These are phyloP conservation scores for Onychorhynchus coronatus DNA, from an alignment of 2,113 vertebrate species.

Conservation along the genomic window DNA sequence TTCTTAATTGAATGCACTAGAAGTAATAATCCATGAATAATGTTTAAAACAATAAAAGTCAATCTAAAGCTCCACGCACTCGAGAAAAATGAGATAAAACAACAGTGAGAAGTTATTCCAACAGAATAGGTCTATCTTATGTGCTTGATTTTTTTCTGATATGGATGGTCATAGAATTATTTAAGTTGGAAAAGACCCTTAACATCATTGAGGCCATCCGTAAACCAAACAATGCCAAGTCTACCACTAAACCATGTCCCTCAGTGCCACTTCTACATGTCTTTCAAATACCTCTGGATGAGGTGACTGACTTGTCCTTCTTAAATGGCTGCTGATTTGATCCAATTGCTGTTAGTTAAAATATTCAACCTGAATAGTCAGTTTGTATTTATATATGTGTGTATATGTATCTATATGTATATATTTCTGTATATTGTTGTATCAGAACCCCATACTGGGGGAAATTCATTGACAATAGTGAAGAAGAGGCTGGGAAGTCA, in stretches of 20 bases:
- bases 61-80: not conserved
- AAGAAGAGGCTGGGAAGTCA: not conserved
- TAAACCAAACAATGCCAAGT: not conserved
- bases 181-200: not conserved
- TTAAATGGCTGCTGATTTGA: not conserved
- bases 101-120: not conserved
- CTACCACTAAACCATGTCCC: not conserved
- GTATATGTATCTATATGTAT: not conserved
- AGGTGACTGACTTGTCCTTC: not conserved
- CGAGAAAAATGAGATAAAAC: not conserved
- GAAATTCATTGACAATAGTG: not conserved
- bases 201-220: not conserved
- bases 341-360: not conserved
- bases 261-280: accelerated
- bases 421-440: not conserved
- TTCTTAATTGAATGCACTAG: not conserved
- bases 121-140: not conserved
- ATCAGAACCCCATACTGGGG: not conserved
- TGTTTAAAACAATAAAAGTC: not conserved
- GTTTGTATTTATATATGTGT: not conserved
- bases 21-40: not conserved
- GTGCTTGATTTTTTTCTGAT: not conserved
- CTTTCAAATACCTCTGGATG: not conserved
- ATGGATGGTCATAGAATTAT: not conserved
- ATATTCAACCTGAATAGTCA: not conserved